Evolutionary conservation across 1,140 invertebrate genomes (phyloP), one percentile per base, ranked within the genome.

Genomic region (Oncopeltus fasciatus): DNA sequence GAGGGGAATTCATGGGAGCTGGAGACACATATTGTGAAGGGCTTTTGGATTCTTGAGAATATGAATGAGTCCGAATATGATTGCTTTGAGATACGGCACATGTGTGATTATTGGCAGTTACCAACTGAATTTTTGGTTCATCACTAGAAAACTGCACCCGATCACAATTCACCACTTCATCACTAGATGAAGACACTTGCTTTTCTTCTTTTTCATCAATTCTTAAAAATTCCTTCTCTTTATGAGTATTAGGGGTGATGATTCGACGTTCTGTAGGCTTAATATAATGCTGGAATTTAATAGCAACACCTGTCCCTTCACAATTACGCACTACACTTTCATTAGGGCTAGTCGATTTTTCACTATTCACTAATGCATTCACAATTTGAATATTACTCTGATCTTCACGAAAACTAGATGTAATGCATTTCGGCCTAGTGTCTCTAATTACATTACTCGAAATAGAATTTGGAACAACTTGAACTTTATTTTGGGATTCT

Each of bases 1-100:
- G 63, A 27, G 62, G 38, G 26, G 58, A 43, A 31, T 31, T 46
- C 20, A 51, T 56, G 47, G 64, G 58, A 43, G 63, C n/a, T 8
- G 56, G 33, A 18, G 56, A 61, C 60, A 61, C 31, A 49, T 61
- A 12, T 57, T 60, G 47, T 16, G 64, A 57, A 49, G 64, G 64
- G 51, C 66, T 63, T 58, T 65, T 65, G 27, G 44, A 56, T 24
- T 57, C 47, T 43, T 57, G 61, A 47, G 53, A 49, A 59, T 60
- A 63, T n/a, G 38, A 49, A 63, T 65, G 63, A 26, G 63, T 56
- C 29, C 47, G 43, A 24, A 62, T 27, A 46, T 61, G 59, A 29
- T 61, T 61, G 29, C 33, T 53, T 44, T 62, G 61, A 20, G 61
- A 56, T 12, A 62, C 47, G 28, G 57, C 61, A 21, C 38, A 47